These are phyloP conservation scores for Ferrisia virgata DNA, from an alignment of 2,888 invertebrate genomes.

Conservation along the genomic window DNA sequence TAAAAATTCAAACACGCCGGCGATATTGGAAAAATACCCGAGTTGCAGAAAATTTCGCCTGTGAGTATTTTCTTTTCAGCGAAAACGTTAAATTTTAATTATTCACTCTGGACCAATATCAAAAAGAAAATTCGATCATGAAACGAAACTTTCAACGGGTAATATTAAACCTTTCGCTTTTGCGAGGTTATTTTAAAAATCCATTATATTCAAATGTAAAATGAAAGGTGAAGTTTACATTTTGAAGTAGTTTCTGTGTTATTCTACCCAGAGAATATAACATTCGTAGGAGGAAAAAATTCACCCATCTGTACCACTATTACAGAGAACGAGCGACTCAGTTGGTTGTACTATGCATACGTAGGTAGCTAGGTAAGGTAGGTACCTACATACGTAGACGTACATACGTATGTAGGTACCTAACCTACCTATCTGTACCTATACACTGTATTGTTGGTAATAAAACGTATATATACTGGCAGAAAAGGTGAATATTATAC, in stretches of 20 bases:
- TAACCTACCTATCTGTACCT: too few species aligned
- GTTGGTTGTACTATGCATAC: neutral
- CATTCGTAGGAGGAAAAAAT: neutral
- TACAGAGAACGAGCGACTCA: neutral
- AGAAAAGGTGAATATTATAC: constrained; percentile 25
- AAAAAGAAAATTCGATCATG: constrained; percentile 14
- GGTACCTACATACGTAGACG: too few species aligned
- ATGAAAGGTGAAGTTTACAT: constrained; percentile 27
- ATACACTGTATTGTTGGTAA: constrained; percentile 9
- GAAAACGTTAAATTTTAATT: neutral
- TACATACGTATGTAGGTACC: too few species aligned
- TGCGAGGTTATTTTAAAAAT: constrained; percentile 21
- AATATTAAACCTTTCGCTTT: neutral
- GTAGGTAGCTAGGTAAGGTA: too few species aligned
- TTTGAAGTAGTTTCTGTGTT: neutral
- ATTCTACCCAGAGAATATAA: neutral
- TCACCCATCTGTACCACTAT: neutral
- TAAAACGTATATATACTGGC: constrained; percentile 21
- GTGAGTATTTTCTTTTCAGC: neutral
- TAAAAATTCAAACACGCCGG: neutral
- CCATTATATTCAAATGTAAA: constrained; percentile 28
- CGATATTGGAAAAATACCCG: neutral
- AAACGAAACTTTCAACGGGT: neutral
- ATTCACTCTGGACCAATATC: neutral
- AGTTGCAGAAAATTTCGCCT: neutral